Evolutionary conservation across 2,113 vertebrate genomes (phyloP).

Genomic region (Daphoenositta chrysoptera): DNA sequence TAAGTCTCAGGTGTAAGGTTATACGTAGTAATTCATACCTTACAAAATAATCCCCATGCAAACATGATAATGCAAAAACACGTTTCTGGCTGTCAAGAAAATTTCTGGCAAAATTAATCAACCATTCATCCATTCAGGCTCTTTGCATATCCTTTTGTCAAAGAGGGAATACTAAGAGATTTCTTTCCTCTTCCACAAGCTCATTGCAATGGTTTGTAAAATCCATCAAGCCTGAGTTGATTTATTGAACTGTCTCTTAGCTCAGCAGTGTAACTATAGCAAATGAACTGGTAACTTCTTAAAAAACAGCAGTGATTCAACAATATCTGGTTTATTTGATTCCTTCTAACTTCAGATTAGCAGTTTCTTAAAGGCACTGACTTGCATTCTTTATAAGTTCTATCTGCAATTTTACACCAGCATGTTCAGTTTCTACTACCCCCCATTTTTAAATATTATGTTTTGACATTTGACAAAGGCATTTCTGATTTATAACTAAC

Average conservation of each 20-base stretch:
- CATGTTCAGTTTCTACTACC: neutral
- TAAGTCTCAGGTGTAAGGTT: conserved; percentile 90
- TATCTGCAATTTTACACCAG: neutral
- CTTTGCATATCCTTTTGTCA: conserved; percentile 99
- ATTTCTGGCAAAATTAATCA: conserved; percentile 99
- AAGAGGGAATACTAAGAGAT: conserved; percentile 91
- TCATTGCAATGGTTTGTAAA: conserved; percentile 93
- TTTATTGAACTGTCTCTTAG: conserved; percentile 99
- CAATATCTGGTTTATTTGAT: conserved; percentile 74
- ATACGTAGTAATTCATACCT: conserved; percentile 88
- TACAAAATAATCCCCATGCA: conserved; percentile 84
- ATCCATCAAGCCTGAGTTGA: conserved; percentile 99
- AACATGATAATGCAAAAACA: conserved; percentile 92
- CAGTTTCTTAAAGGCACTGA: conserved; percentile 34
- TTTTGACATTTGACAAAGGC: neutral
- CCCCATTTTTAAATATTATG: neutral
- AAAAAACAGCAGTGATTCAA: conserved; percentile 80
- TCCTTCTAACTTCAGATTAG: conserved; percentile 63
- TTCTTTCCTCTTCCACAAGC: conserved; percentile 87
- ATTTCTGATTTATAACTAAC: neutral
- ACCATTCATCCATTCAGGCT: conserved; percentile 99
- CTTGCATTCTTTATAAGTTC: neutral
- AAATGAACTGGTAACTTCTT: conserved; percentile 98
- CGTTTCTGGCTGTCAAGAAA: conserved; percentile 98
- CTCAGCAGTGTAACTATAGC: conserved; percentile 98